Percentiles rank a stretch among this genome's conserved stretches.
These are phyloP conservation scores for Rhinoderma darwinii DNA, from an alignment of 2,113 vertebrate species.

Conservation along the genomic window DNA sequence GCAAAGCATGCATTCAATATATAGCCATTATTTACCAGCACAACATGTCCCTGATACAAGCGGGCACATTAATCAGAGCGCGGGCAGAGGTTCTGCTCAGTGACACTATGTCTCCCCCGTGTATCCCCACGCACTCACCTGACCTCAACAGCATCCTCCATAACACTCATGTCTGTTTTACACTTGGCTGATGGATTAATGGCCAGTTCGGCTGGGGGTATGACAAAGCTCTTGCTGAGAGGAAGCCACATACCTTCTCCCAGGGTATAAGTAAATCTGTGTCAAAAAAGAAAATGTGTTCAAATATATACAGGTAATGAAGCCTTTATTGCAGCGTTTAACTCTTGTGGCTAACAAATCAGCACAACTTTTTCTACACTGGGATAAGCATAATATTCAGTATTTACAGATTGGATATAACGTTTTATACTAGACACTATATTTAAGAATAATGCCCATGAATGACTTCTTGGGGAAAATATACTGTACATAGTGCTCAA, in stretches of 20 bases:
- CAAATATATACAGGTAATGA: background rate
- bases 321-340: background rate
- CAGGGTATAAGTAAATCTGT: conserved; percentile 95
- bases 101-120: conserved; percentile 52
- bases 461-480: no score
- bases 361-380: background rate
- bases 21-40: conserved; percentile 19
- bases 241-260: conserved; percentile 99
- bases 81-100: conserved; percentile 45
- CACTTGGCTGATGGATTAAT: conserved; percentile 98
- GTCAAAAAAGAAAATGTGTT: background rate
- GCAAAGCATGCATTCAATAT: conserved; percentile 34
- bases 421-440: no score
- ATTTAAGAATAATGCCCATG: no score
- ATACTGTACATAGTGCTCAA: no score
- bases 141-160: conserved; percentile 97
- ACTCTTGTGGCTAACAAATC: background rate
- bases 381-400: no score
- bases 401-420: no score
- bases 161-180: conserved; percentile 98
- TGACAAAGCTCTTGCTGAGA: conserved; percentile 97
- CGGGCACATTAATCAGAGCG: conserved; percentile 41
- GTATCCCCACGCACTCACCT: conserved; percentile 75
- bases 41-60: conserved; percentile 39
- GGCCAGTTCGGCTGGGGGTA: conserved; percentile 93